Evolutionary conservation across 1,140 invertebrate species (phyloP).

Genomic region (Pseudomyrmex flavicornis): DNA sequence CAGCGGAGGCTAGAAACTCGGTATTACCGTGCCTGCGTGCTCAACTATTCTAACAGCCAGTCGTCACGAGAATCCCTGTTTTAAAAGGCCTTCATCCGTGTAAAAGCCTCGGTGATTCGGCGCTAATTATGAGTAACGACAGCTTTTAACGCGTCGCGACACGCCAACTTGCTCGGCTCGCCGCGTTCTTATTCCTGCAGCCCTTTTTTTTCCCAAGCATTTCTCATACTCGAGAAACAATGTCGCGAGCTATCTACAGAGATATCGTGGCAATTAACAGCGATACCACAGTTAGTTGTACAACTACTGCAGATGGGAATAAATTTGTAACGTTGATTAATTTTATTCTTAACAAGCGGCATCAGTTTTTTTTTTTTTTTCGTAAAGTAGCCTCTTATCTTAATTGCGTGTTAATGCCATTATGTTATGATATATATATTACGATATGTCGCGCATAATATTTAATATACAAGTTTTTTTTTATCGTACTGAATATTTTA

Average conservation of each 20-base stretch:
- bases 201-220: constrained; percentile 64
- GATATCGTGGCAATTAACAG: constrained; percentile 54
- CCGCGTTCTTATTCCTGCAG: constrained; percentile 16
- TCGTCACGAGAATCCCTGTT: constrained; percentile 74
- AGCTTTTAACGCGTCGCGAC: constrained; percentile 75
- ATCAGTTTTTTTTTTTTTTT: not conserved
- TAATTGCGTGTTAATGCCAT: constrained; percentile 5
- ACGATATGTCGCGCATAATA: not conserved
- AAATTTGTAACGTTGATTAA: constrained; percentile 26
- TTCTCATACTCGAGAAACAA: constrained; percentile 58
- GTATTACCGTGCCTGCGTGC: constrained; percentile 61
- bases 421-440: not conserved
- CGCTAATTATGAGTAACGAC: constrained; percentile 81
- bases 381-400: not conserved
- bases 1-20: constrained; percentile 51
- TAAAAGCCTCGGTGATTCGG: constrained; percentile 77
- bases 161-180: constrained; percentile 67
- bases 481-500: not conserved
- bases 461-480: not conserved
- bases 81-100: constrained; percentile 77
- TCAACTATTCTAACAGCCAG: constrained; percentile 72
- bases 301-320: constrained; percentile 19
- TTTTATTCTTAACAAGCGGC: constrained; percentile 6
- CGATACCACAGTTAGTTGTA: not conserved
- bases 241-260: constrained; percentile 34